Conservation (phyloP, 1,140 invertebrate genomes). For the Metopolophium dirhodum region DNA sequence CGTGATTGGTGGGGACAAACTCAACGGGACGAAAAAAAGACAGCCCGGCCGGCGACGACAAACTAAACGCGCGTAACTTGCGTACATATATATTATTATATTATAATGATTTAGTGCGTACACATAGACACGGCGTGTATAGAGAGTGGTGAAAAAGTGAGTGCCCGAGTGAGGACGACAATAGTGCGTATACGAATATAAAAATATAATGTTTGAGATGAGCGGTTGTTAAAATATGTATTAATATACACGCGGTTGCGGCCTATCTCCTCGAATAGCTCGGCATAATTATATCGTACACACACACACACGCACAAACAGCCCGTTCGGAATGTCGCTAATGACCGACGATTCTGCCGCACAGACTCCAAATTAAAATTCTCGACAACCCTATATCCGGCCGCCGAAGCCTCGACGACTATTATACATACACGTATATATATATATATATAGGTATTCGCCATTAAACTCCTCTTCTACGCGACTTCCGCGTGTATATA, state of each 20-base stretch:
- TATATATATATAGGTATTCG: neutral
- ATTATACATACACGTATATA: neutral
- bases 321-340: slow-evolving; percentile 40
- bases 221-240: slow-evolving; percentile 11
- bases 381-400: slow-evolving; percentile 36
- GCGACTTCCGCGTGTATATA: neutral
- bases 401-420: neutral
- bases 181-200: neutral
- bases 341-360: slow-evolving; percentile 9
- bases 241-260: neutral
- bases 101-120: neutral
- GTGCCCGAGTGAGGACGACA: neutral
- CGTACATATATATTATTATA: neutral
- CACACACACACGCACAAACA: neutral
- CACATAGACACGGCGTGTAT: neutral
- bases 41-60: neutral
- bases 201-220: neutral
- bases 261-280: neutral
- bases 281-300: slow-evolving; percentile 47
- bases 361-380: slow-evolving; percentile 53
- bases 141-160: neutral
- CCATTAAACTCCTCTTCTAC: slow-evolving; percentile 26
- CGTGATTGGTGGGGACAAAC: too few relatives aligned
- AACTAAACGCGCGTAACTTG: neutral
- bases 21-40: neutral